Base-by-base conservation (phyloP, 2,888 invertebrate genomes). In the Tubulanus polymorphus region DNA sequence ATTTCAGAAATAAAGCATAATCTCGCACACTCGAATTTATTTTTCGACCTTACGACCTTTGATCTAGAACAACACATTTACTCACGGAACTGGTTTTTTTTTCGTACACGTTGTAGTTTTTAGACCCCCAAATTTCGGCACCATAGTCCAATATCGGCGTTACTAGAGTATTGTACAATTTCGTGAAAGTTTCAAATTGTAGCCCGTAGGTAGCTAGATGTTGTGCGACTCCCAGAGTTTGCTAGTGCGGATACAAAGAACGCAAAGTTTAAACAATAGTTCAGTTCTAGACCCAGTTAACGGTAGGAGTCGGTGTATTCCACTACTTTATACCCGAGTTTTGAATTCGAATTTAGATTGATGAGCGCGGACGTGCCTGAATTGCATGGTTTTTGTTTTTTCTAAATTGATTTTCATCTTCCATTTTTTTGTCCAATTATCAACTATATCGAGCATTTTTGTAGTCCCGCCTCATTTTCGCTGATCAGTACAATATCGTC, bases 151-250 rank as follows among this genome's bases (percentile, higher is more conserved):
- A 12, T 1, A 54, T 48, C n/a, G 57, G 59, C 10, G 37, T 32
- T 10, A 62, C 54, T 51, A 57, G n/a, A n/a, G 50, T 35, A n/a
- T 45, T 26, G 30, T 37, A 56, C 10, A 62, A 32, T 54, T 62
- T 57, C 25, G 35, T 28, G 26, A 26, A 57, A 18, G 41, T 41
- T 8, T 15, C 23, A 41, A 41, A 41, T 15, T 23, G 20, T 41
- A 41, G 6, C 6, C 23, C 41, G n/a, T n/a, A 41, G 23, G 6
- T 41, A 18, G 15, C 41, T 18, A 15, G 23, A 41, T 41, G 18
- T 41, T 8, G 18, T n/a, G n/a, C 41, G 18, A 3, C 41, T 23
- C 6, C 41, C 41, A n/a, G n/a, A n/a, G n/a, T n/a, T n/a, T n/a
- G n/a, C n/a, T n/a, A n/a, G n/a, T n/a, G n/a, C n/a, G n/a, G n/a